phyloP scores from a whole-genome alignment of 2,797 vertebrate species.

The Delichon dasypus region DNA sequence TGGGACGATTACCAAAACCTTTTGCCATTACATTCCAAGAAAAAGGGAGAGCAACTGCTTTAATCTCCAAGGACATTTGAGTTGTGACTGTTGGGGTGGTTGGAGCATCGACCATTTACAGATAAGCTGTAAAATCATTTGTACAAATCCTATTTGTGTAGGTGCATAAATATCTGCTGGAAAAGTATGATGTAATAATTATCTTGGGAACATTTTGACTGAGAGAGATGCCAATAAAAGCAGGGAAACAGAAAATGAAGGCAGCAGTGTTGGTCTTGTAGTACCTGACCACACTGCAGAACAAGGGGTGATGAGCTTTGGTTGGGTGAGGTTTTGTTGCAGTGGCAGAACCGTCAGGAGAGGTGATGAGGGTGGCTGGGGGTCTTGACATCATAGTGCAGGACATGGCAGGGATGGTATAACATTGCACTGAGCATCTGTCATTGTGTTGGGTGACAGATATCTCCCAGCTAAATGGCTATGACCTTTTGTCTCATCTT shows the following conservation, averaged over 20 bases:
- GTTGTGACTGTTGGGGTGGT: neutral
- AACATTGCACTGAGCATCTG: neutral
- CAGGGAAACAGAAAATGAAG: neutral
- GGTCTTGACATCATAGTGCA: neutral
- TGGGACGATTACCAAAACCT: neutral
- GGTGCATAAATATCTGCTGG: neutral
- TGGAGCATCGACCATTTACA: neutral
- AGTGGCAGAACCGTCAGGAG: neutral
- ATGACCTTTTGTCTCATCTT: conserved; percentile 10
- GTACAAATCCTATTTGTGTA: neutral
- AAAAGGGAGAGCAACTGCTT: neutral
- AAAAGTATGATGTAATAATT: conserved; percentile 14
- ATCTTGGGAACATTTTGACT: neutral
- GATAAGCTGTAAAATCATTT: neutral
- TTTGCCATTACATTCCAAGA: neutral
- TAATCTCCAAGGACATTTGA: neutral
- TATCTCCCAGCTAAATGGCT: neutral
- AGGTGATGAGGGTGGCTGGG: neutral
- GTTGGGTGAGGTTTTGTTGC: neutral
- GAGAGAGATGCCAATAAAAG: conserved; percentile 3
- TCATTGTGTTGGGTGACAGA: neutral
- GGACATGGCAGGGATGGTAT: neutral
- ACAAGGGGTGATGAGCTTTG: neutral
- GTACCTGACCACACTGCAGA: neutral
- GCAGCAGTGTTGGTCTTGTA: neutral